Evolutionary conservation across 1,140 invertebrate species (phyloP).

Genomic region (Lepidotrigona ventralis): DNA sequence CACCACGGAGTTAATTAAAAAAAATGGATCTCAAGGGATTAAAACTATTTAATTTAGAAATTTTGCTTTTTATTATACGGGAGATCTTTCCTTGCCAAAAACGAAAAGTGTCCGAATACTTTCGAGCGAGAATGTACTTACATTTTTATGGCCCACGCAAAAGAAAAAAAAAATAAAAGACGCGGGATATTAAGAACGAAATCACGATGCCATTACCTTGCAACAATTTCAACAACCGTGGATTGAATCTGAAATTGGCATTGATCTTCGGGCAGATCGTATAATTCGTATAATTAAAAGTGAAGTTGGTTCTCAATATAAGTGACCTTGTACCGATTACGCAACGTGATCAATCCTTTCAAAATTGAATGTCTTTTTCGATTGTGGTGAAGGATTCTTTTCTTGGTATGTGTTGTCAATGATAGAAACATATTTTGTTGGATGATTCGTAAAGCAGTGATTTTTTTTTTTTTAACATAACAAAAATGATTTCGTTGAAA

Average conservation of each 20-base stretch:
- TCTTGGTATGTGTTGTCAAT: not conserved
- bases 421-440: not conserved
- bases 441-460: too few species aligned
- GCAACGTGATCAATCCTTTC: not conserved
- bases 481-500: too few species aligned
- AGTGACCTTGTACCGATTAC: not conserved
- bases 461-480: too few species aligned
- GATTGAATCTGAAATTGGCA: not conserved
- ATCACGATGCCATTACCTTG: not conserved
- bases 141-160: not conserved
- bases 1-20: too few species aligned
- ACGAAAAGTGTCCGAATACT: too few species aligned
- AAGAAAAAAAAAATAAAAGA: not conserved
- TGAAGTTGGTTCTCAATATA: not conserved
- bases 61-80: too few species aligned
- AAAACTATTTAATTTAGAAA: too few species aligned
- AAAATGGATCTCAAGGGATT: too few species aligned
- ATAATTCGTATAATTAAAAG: slow-evolving; percentile 1
- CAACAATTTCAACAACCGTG: not conserved
- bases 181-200: not conserved
- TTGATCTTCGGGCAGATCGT: not conserved
- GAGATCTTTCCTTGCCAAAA: too few species aligned
- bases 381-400: not conserved
- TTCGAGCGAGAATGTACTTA: not conserved
- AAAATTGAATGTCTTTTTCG: not conserved